Conservation (phyloP, 1,140 invertebrate species). For the Melitaea cinxia region DNA sequence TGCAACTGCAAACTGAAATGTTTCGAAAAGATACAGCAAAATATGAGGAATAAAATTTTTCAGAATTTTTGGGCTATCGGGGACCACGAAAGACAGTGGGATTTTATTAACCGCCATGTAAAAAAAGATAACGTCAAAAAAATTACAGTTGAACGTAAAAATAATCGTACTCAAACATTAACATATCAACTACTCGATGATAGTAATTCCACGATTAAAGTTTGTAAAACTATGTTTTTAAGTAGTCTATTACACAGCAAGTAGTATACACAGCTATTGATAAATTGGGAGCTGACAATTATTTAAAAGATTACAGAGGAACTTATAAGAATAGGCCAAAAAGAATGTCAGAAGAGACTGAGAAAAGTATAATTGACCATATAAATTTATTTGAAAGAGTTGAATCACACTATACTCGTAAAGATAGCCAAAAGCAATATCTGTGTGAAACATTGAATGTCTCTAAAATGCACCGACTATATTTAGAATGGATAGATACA, state of each 20-base stretch:
- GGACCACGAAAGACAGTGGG: slow-evolving; percentile 36
- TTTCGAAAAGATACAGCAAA: slow-evolving; percentile 19
- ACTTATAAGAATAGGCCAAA: slow-evolving; percentile 36
- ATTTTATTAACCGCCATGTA: slow-evolving; percentile 30
- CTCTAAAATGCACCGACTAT: not conserved
- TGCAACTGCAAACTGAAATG: slow-evolving; percentile 40
- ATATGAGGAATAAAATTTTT: slow-evolving; percentile 26
- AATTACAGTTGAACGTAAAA: slow-evolving; percentile 37
- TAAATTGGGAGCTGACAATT: slow-evolving; percentile 29
- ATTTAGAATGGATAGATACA: not conserved
- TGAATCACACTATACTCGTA: slow-evolving; percentile 37
- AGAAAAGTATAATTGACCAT: slow-evolving; percentile 36
- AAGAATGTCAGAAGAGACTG: slow-evolving; percentile 33
- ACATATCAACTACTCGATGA: slow-evolving; percentile 33
- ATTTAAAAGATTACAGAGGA: slow-evolving; percentile 35
- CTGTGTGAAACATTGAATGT: slow-evolving; percentile 35
- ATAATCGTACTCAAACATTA: slow-evolving; percentile 40
- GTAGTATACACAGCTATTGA: slow-evolving; percentile 39
- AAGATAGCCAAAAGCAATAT: slow-evolving; percentile 29
- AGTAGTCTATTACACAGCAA: slow-evolving; percentile 36
- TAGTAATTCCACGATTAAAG: slow-evolving; percentile 26
- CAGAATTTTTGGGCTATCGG: slow-evolving; percentile 31
- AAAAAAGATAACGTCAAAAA: slow-evolving; percentile 34
- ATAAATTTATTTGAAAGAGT: slow-evolving; percentile 36
- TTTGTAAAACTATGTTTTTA: slow-evolving; percentile 39